Evolutionary conservation across 37 sponge, comb jelly and placozoan species (phyloP).

Genomic region (Beroe forskalii): DNA sequence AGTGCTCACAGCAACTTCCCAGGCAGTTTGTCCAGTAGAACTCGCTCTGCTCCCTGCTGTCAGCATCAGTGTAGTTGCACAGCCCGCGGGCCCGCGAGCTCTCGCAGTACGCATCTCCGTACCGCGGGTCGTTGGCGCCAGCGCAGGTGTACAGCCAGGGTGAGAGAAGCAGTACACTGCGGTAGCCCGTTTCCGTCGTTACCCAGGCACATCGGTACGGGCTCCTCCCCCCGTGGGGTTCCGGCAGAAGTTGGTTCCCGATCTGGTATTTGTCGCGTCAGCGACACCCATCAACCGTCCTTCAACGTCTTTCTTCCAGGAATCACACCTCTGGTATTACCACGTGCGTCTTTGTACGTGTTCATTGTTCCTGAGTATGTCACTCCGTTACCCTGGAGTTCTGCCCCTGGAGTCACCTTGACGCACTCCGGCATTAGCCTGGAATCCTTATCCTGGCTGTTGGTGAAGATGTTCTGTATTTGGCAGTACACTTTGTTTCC

Average conservation of each 20-base stretch:
- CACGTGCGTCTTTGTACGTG: background rate
- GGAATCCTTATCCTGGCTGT: background rate
- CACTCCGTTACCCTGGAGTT: background rate
- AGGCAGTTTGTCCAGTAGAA: background rate
- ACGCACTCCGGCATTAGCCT: background rate
- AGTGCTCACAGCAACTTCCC: background rate
- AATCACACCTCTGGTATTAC: background rate
- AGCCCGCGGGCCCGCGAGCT: background rate
- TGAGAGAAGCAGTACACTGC: background rate
- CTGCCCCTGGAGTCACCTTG: background rate
- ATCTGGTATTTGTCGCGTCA: too few species aligned
- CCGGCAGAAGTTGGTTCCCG: constrained; percentile 43
- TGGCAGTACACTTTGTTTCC: background rate
- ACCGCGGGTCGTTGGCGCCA: background rate
- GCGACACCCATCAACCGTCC: background rate
- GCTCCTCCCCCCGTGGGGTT: constrained; percentile 3
- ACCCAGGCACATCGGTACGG: background rate
- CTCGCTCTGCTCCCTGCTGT: background rate
- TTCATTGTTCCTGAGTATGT: background rate
- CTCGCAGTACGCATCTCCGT: background rate
- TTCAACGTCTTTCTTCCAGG: background rate
- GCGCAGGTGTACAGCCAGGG: background rate
- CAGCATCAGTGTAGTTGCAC: background rate
- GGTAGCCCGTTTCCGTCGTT: background rate
- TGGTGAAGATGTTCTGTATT: background rate